Percentiles rank a stretch among this genome's conserved stretches.
Evolutionary conservation across 2,888 invertebrate genomes (phyloP).

Genomic region (Eristalis arbustorum): DNA sequence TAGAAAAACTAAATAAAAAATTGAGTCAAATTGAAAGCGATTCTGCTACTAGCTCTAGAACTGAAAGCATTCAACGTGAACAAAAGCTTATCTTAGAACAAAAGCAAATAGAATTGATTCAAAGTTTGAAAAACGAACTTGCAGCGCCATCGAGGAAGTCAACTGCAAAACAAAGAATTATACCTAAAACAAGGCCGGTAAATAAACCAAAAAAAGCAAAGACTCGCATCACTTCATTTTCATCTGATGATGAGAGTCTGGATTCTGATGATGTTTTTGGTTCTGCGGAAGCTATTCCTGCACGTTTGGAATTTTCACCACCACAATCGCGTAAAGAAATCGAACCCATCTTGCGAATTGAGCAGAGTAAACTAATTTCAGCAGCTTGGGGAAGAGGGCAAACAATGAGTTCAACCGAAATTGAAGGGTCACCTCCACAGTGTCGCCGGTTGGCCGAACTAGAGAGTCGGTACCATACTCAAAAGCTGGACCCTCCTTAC

Average conservation of each 20-base stretch:
- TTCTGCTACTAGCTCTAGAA: slow-evolving; percentile 87
- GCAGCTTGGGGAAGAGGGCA: slow-evolving; percentile 86
- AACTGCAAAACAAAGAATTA: slow-evolving; percentile 83
- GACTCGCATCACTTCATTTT: slow-evolving; percentile 88
- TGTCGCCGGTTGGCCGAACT: slow-evolving; percentile 85
- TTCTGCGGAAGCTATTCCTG: slow-evolving; percentile 87
- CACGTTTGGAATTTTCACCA: slow-evolving; percentile 87
- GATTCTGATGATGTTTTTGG: slow-evolving; percentile 90
- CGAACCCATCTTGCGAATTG: slow-evolving; percentile 87
- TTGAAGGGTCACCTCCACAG: slow-evolving; percentile 88
- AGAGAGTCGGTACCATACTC: slow-evolving; percentile 85
- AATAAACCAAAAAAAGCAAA: slow-evolving; percentile 85
- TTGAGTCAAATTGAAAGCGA: slow-evolving; percentile 89
- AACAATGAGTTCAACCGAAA: slow-evolving; percentile 89
- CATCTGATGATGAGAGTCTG: slow-evolving; percentile 88
- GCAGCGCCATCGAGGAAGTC: slow-evolving; percentile 83
- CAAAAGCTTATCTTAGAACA: slow-evolving; percentile 81
- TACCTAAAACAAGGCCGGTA: slow-evolving; percentile 83
- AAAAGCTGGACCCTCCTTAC: slow-evolving; percentile 84
- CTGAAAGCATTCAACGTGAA: slow-evolving; percentile 84
- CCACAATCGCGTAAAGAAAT: slow-evolving; percentile 89
- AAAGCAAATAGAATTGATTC: slow-evolving; percentile 82
- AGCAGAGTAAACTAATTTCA: slow-evolving; percentile 86
- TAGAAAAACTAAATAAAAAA: slow-evolving; percentile 87
- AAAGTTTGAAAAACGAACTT: slow-evolving; percentile 83